Evolutionary conservation across 2,113 vertebrate species (phyloP), one percentile per base, ranked within the genome.

Genomic region (Oncorhynchus mykiss): DNA sequence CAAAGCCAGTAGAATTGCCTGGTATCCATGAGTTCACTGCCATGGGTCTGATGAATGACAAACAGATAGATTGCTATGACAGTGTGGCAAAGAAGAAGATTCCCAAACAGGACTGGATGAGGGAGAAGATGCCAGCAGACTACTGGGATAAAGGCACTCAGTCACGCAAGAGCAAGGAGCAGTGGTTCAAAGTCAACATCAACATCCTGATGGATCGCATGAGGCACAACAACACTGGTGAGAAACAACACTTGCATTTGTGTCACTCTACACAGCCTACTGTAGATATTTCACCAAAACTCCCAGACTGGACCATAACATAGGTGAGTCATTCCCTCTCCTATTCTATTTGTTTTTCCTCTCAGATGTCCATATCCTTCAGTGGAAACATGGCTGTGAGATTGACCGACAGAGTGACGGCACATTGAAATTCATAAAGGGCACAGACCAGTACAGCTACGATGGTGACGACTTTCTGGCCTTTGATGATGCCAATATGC

Each of bases 181-280:
- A 89, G 78, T 89, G 91, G 90, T 93, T 92, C 82, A 87, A 85
- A 13, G 80, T 91, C 72, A 92, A 90, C 82, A 76, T 94, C 20
- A 67, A 70, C 13, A 92, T 92, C 31, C 66, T 91, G 75, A 88
- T 75, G 66, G 3, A 54, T 0, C 78, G 91, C 1, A 76, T 89
- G 84, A 87, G 75, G 1, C 80, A 91, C 70, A 86, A 80, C 1
- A 0, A 74, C 2, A 9, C 85, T 0, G 87, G 88, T 91, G 65
- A 75, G 83, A 4, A 14, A 54, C 16, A 4, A 9, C 9, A 9
- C 39, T 8, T 2, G 39, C 39, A 45, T 45, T 45, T 9, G 39
- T 54, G 5, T 54, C 16, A 54, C 51, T 54, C 51, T 54, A 54
- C 51, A 54, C 18, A 54, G 16, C 51, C 16, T 16, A 54, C 8